These are phyloP conservation scores for Euzophera pinguis DNA, from an alignment of 2,888 invertebrate species.

Conservation along the genomic window DNA sequence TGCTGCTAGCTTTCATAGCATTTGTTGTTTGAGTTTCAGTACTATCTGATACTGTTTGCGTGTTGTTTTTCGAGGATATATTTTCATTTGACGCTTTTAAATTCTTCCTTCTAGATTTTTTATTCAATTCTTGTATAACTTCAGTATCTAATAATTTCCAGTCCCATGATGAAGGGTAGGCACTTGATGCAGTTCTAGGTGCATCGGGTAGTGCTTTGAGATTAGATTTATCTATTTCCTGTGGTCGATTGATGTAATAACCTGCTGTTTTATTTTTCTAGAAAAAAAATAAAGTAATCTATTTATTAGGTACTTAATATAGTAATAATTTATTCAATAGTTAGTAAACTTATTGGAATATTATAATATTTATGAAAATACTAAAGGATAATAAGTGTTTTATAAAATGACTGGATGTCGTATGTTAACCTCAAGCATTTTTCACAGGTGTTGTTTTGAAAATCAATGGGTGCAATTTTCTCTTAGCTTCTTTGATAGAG, in stretches of 20 bases:
- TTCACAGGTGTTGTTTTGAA: no score
- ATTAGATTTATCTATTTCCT: constrained; percentile 87
- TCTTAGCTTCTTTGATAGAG: no score
- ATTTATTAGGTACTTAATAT: no score
- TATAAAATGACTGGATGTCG: no score
- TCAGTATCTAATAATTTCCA: constrained; percentile 83
- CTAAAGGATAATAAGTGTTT: no score
- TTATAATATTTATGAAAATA: no score
- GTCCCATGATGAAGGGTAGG: constrained; percentile 85
- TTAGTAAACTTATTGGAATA: no score
- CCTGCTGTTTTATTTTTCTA: constrained; percentile 91
- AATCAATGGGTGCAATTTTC: no score
- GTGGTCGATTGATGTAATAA: constrained; percentile 87
- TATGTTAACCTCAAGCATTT: no score
- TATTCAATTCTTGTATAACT: constrained; percentile 61
- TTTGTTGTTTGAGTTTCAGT: constrained; percentile 41
- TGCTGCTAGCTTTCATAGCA: constrained; percentile 67
- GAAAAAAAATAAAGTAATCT: neutral
- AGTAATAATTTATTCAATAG: no score
- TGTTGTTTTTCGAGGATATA: constrained; percentile 69
- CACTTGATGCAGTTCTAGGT: constrained; percentile 86
- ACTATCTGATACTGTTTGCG: constrained; percentile 61
- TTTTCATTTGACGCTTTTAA: constrained; percentile 63
- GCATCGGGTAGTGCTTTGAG: constrained; percentile 88
- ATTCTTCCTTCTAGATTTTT: constrained; percentile 62